Evolutionary conservation across 2,888 invertebrate genomes (phyloP).

Genomic region (Selenia dentaria): DNA sequence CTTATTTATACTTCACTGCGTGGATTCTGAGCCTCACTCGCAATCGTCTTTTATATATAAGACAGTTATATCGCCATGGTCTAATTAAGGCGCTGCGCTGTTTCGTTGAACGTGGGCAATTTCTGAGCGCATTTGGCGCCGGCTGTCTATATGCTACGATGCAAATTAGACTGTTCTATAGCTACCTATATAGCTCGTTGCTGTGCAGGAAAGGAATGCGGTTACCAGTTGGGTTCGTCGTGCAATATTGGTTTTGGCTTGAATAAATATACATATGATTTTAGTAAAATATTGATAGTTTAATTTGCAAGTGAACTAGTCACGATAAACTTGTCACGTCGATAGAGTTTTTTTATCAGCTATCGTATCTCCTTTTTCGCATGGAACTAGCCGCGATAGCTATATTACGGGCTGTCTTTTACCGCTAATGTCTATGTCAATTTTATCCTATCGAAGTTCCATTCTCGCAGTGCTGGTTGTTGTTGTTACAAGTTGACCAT

Average conservation of each 20-base stretch:
- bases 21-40: not conserved
- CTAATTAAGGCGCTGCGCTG: constrained; percentile 20
- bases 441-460: too few species aligned
- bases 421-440: too few species aligned
- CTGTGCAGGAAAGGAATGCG: constrained; percentile 5
- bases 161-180: constrained; percentile 19
- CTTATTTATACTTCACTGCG: not conserved
- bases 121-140: constrained; percentile 28
- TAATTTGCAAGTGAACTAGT: too few species aligned
- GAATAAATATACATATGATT: too few species aligned
- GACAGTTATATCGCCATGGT: constrained; percentile 5
- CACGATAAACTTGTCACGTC: too few species aligned
- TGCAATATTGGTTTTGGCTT: not conserved
- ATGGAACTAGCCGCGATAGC: too few species aligned
- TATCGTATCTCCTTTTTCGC: too few species aligned
- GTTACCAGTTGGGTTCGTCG: constrained; percentile 7
- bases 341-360: too few species aligned
- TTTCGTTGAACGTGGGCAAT: constrained; percentile 20
- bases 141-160: constrained; percentile 19
- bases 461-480: too few species aligned
- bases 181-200: not conserved
- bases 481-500: too few species aligned
- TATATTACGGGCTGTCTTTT: too few species aligned
- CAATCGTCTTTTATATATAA: constrained; percentile 1
- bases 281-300: too few species aligned